Base-by-base conservation (phyloP, 92 coral and sea anemone genomes). In the Paragorgia papillata region DNA sequence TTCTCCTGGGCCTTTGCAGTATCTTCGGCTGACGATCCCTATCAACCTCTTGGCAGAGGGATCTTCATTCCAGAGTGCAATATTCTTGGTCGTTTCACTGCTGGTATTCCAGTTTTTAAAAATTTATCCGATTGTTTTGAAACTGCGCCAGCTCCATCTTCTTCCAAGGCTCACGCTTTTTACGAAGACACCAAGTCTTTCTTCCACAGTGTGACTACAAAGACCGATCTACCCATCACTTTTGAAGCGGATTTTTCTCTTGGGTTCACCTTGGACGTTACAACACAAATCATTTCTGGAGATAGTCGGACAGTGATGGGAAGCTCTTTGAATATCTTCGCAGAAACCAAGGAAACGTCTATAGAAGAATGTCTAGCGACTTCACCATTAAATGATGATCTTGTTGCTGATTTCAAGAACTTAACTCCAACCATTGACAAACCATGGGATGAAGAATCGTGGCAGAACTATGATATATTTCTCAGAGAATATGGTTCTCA, bases 401-500 rank as follows among this genome's bases (percentile, higher is more conserved):
- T 82, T 40, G 7, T 75, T 19, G 17, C 20, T 1, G 82, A 74
- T 20, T 75, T 82, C 25, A 51, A 76, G 43, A 15, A n/a, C 8
- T 30, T 82, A 32, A 44, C 54, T 1, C 17, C 41, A 18, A 26
- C 13, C 18, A 49, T 82, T 25, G 13, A 4, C 4, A 50, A 49
- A 6, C 86, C 86, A 1, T 74, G 77, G 82, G 5, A 13, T 20
- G 40, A 53, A 9, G 32, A 37, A 15, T 82, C 86, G 31, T 82
- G 86, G 86, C 32, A 51, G 21, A 10, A 15, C 6, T 82, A 82
- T 68, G 15, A 74, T 26, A 1, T n/a, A 3, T 82, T 82, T 39
- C 56, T 82, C 4, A 17, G 70, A 0, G 54, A n/a, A 7, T 58
- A 74, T 41, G 86, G 84, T 1, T 68, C 84, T 19, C 84, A 79